Conservation (phyloP, 2,113 vertebrate species). For the Mesoclemmys tuberculata region DNA sequence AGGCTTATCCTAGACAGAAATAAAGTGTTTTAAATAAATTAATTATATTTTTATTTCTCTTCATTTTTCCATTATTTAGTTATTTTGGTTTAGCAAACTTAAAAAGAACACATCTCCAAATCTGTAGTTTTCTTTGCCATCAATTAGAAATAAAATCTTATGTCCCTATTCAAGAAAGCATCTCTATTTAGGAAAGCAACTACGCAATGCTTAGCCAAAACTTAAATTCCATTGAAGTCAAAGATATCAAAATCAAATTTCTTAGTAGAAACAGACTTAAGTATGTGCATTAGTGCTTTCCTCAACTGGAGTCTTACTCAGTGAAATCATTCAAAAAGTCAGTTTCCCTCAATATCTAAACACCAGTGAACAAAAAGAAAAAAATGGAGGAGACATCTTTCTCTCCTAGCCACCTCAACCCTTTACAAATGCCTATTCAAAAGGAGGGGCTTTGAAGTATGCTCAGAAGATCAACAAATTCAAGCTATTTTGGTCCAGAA, state of each 20-base stretch:
- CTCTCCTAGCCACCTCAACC: background rate
- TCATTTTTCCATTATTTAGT: background rate
- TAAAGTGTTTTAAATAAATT: background rate
- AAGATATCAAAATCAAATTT: background rate
- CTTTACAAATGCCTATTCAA: background rate
- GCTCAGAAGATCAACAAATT: background rate
- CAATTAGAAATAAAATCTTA: background rate
- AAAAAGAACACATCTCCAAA: background rate
- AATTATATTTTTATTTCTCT: background rate
- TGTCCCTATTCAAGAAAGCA: background rate
- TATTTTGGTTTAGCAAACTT: background rate
- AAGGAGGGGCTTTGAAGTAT: background rate
- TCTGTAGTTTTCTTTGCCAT: background rate
- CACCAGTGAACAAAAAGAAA: background rate
- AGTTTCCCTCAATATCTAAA: background rate
- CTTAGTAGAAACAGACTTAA: background rate
- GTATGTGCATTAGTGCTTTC: background rate
- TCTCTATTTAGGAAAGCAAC: background rate
- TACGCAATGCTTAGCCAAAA: background rate
- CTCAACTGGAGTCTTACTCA: background rate
- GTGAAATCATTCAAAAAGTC: background rate
- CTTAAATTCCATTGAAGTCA: background rate
- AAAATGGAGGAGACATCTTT: rapidly evolving
- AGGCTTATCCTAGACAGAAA: background rate
- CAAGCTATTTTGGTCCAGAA: background rate